These are phyloP conservation scores for Hippoglossus stenolepis DNA, from an alignment of 2,113 vertebrate genomes.

Conservation along the genomic window DNA sequence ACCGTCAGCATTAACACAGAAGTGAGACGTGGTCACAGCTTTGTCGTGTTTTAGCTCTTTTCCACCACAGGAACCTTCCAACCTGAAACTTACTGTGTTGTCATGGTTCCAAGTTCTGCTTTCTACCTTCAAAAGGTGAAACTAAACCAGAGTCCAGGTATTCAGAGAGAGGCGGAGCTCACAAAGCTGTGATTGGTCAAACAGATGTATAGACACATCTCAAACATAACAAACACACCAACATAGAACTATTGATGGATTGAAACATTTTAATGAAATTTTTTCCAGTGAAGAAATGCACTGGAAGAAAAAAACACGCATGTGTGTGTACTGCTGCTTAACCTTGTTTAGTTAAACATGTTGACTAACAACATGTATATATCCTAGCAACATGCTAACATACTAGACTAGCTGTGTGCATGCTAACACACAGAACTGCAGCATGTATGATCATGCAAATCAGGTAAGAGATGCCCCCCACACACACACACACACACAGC, in stretches of 20 bases:
- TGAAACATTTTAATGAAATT: neutral
- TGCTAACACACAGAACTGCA: slow-evolving; percentile 1
- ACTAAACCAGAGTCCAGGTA: too few species aligned
- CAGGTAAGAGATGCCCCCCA: slow-evolving; percentile 9
- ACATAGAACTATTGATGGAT: neutral
- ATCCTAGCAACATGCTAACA: slow-evolving; percentile 56
- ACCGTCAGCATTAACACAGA: too few species aligned
- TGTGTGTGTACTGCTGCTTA: neutral
- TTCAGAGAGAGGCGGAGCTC: neutral
- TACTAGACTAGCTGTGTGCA: slow-evolving; percentile 25
- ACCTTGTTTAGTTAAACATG: slow-evolving; percentile 22
- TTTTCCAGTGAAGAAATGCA: too few species aligned
- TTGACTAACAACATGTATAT: slow-evolving; percentile 24
- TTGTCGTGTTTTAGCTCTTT: too few species aligned
- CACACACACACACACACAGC: slow-evolving; percentile 14
- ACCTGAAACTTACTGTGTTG: too few species aligned
- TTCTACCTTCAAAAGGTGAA: too few species aligned
- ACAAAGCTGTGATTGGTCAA: neutral
- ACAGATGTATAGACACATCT: neutral
- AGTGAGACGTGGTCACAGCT: too few species aligned
- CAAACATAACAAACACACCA: too few species aligned
- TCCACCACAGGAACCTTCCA: too few species aligned
- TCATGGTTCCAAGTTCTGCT: too few species aligned
- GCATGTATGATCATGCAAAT: slow-evolving; percentile 52
- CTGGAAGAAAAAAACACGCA: too few species aligned